Conservation (phyloP, 2,113 vertebrate species). For the Phrynosoma platyrhinos region DNA sequence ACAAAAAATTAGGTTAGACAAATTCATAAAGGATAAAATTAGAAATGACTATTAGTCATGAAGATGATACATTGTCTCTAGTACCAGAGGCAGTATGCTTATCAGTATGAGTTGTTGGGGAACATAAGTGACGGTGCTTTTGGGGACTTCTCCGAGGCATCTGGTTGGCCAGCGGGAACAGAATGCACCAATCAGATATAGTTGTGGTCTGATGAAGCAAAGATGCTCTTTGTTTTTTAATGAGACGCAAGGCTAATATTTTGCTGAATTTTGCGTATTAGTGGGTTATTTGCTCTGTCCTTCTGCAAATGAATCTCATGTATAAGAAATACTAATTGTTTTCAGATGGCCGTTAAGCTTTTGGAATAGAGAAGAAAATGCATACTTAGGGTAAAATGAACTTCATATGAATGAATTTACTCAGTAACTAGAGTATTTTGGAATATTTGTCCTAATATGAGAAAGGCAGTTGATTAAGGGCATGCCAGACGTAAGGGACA, state of each 20-base stretch:
- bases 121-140: neutral
- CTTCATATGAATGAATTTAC: neutral
- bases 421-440: neutral
- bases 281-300: neutral
- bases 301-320: neutral
- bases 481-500: neutral
- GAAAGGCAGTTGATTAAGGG: neutral
- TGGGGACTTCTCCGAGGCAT: neutral
- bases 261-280: neutral
- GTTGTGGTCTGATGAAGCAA: neutral
- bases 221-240: neutral
- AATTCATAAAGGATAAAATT: neutral
- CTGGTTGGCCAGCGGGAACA: neutral
- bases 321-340: accelerated
- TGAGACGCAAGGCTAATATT: neutral
- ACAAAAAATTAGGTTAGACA: neutral
- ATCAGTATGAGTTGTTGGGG: neutral
- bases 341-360: neutral
- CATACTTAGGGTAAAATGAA: neutral
- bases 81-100: neutral
- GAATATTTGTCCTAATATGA: neutral
- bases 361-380: neutral
- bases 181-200: neutral
- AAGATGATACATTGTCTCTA: neutral
- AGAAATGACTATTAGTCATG: neutral